Evolutionary conservation across 2,888 invertebrate genomes (phyloP).

Genomic region (Leptopilina myrica): DNA sequence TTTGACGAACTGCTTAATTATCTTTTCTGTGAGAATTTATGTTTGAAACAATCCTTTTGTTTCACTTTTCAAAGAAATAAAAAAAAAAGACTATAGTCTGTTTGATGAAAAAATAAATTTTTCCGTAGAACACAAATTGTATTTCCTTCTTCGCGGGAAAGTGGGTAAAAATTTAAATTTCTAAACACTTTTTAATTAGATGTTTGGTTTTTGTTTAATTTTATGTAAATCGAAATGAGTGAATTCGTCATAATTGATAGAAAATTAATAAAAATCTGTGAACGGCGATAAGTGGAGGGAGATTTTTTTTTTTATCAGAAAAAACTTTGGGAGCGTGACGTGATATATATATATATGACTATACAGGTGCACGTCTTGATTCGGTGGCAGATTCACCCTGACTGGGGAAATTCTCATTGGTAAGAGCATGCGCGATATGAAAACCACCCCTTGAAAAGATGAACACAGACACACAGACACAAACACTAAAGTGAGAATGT

Average conservation of each 20-base stretch:
- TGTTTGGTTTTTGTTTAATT: background rate
- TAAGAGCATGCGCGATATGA: constrained; percentile 74
- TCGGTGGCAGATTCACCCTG: constrained; percentile 74
- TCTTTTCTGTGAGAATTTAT: no score
- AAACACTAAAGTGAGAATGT: constrained; percentile 42
- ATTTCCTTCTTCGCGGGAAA: no score
- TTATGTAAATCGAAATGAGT: background rate
- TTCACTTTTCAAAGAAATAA: no score
- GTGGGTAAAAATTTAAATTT: no score
- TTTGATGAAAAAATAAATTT: no score
- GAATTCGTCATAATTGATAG: no score
- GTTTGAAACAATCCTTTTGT: no score
- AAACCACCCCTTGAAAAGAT: constrained; percentile 65
- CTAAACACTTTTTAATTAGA: background rate
- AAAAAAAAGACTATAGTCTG: no score
- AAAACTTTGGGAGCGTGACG: constrained; percentile 59
- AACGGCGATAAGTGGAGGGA: background rate
- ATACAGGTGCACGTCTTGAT: constrained; percentile 72
- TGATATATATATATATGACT: constrained; percentile 64
- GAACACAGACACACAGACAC: constrained; percentile 42
- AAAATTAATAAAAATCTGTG: background rate
- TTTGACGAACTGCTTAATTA: background rate
- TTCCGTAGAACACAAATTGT: no score
- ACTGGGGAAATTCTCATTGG: constrained; percentile 73
- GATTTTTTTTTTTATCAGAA: background rate